phyloP scores from a whole-genome alignment of 2,113 vertebrate species.

The Oncorhynchus nerka region DNA sequence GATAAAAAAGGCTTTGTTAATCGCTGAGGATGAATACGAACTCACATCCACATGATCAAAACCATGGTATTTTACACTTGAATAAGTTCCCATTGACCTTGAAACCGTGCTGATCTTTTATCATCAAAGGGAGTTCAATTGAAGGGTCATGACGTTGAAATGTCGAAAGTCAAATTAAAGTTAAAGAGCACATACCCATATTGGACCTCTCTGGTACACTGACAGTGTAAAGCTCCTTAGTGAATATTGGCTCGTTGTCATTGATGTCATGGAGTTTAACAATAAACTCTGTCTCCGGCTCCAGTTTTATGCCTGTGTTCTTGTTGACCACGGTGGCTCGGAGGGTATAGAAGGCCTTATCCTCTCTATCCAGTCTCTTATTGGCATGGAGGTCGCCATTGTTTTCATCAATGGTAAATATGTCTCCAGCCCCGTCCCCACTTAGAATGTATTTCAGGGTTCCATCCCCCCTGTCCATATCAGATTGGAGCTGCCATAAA shows the following conservation, averaged over 20 bases:
- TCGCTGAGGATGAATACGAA: background rate
- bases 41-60: background rate
- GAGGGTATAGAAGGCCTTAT: constrained; percentile 86
- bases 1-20: background rate
- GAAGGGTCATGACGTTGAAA: too few species aligned
- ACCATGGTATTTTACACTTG: background rate
- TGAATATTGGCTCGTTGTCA: constrained; percentile 94
- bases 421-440: constrained; percentile 90
- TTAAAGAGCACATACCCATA: constrained; percentile 75
- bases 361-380: constrained; percentile 89
- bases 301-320: constrained; percentile 83
- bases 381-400: constrained; percentile 95
- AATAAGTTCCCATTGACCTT: too few species aligned
- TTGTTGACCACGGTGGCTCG: constrained; percentile 88
- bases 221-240: constrained; percentile 84
- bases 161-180: background rate
- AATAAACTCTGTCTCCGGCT: constrained; percentile 92
- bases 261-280: constrained; percentile 98
- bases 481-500: constrained; percentile 88
- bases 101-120: too few species aligned
- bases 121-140: too few species aligned
- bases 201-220: constrained; percentile 90
- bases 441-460: constrained; percentile 91
- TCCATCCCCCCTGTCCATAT: constrained; percentile 87
- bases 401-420: constrained; percentile 92